Evolutionary conservation across 1,140 invertebrate species (phyloP).

Genomic region (Eriosoma lanigerum): DNA sequence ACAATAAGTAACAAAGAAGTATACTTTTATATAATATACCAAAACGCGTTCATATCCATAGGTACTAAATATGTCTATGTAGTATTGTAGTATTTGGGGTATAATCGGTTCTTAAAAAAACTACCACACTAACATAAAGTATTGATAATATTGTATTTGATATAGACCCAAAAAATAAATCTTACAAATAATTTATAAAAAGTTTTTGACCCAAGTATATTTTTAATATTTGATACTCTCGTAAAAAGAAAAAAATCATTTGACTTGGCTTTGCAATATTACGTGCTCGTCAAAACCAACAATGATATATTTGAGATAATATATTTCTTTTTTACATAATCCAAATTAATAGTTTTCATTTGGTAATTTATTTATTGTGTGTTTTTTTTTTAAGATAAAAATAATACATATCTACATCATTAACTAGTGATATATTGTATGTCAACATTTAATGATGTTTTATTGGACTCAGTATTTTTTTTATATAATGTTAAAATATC

Average conservation of each 20-base stretch:
- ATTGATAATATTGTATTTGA: background rate
- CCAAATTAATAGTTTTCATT: background rate
- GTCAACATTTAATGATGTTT: no score
- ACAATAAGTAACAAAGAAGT: background rate
- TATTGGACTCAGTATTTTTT: no score
- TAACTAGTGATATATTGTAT: no score
- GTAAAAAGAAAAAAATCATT: background rate
- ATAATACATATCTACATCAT: no score
- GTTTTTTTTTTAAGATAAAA: no score
- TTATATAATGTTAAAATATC: no score
- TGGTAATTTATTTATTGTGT: background rate
- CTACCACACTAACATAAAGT: background rate
- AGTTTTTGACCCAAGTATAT: background rate
- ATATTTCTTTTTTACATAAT: background rate
- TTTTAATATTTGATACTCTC: slow-evolving; percentile 2
- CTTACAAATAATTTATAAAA: background rate
- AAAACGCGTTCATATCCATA: background rate
- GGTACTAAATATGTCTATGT: background rate
- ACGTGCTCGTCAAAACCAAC: background rate
- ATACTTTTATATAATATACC: no score
- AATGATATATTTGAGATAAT: background rate
- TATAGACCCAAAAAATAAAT: background rate
- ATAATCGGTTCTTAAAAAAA: slow-evolving; percentile 12
- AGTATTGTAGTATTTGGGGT: background rate
- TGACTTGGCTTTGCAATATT: background rate